A percentile compares a stretch with the other conserved stretches of the same genome.
phyloP scores from a whole-genome alignment of 2,888 invertebrate genomes.

The Erynnis tages region DNA sequence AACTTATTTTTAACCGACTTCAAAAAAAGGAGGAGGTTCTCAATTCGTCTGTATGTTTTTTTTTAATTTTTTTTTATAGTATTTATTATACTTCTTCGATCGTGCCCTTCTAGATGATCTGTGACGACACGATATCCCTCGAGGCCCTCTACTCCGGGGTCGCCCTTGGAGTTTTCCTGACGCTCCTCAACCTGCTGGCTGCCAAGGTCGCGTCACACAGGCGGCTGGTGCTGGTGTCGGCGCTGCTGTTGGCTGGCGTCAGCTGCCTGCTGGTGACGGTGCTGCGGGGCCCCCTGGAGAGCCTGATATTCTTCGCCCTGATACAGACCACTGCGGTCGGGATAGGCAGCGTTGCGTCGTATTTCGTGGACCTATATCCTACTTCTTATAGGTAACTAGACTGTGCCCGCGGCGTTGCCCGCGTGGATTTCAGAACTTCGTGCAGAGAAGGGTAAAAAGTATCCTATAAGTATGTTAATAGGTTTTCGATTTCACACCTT shows the following conservation, averaged over 20 bases:
- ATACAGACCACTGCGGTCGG: conserved; percentile 48
- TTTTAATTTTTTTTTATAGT: conserved; percentile 1
- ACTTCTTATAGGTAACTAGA: conserved; percentile 56
- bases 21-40: not conserved
- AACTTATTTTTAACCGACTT: no score
- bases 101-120: conserved; percentile 55
- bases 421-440: no score
- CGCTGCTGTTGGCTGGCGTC: conserved; percentile 68
- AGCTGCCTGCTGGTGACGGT: conserved; percentile 77
- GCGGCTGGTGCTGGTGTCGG: conserved; percentile 64
- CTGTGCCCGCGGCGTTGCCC: no score
- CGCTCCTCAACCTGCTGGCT: conserved; percentile 71
- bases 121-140: conserved; percentile 71
- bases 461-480: no score
- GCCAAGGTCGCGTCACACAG: conserved; percentile 71
- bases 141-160: conserved; percentile 82
- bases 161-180: conserved; percentile 79
- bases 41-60: no score
- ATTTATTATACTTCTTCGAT: no score
- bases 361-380: conserved; percentile 58
- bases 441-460: no score
- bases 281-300: conserved; percentile 45
- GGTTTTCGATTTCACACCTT: no score
- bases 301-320: conserved; percentile 49
- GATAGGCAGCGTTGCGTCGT: conserved; percentile 47